Base-by-base conservation (phyloP, 2,797 vertebrate genomes). In the Lindbergichthys nudifrons region DNA sequence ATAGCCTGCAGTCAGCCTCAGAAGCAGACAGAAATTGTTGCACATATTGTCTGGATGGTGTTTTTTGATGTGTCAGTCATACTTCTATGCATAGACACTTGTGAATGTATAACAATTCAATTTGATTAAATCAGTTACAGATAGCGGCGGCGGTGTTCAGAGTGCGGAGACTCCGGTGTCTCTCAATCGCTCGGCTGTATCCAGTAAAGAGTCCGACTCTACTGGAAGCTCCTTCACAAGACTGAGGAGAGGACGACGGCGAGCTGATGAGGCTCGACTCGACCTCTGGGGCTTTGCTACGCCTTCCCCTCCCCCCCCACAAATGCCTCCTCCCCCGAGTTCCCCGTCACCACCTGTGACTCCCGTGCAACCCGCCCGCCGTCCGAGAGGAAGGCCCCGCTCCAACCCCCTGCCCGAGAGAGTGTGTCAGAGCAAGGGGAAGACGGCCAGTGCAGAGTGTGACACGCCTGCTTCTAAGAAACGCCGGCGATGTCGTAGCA, bases 401-500 rank as follows among this genome's bases (percentile, higher is more conserved):
- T 92, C 95, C 77, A 92, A 94, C 92, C 92, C 93, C 69, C 0
- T 94, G 92, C 93, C 94, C 57, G 91, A 93, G 78, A 89, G 94
- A 86, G 73, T 76, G 77, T 50, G 86, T 91, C 94, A 94, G 90
- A 92, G 87, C 88, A 93, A 81, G 50, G 88, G 93, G 52, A 93
- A 95, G 93, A 87, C 93, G 1, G 89, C 90, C 0, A 46, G 90
- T 2, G 36, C 73, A 0, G 91, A 91, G 48, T 90, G 92, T 7
- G 94, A 96, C 65, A 81, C 92, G 11, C 73, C 95, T 21, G 91
- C 92, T 75, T 93, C 94, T 69, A 98, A 96, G 94, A 99, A 97
- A 73, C 95, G 98, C 75, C 95, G 95, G 75, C 94, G 97, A 23
- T 97, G 96, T 91, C 96, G 96, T 70, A 99, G 93, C 90, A 95